Base-by-base conservation (phyloP, 2,888 invertebrate species). In the Polydrusus pterygomalis region DNA sequence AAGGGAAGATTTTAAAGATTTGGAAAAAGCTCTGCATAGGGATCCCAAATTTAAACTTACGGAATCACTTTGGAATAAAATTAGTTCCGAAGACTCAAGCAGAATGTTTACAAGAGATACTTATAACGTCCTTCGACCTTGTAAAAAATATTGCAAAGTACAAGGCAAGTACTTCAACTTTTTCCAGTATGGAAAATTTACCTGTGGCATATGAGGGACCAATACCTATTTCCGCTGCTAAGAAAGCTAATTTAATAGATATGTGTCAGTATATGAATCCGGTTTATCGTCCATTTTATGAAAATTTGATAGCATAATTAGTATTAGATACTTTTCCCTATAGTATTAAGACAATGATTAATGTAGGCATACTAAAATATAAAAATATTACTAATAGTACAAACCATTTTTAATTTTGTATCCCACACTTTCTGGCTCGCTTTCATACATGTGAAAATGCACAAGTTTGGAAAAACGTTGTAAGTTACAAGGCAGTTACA, bases 31-130 rank as follows among this genome's bases (percentile, higher is more conserved):
- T 43, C 34, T 64, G 7, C 43, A 40, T 17, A 64, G 18, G 43
- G 17, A 64, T 45, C 64, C 64, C 18, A 64, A 64, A 64, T 64
- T n/a, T 17, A 64, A 64, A 47, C 15, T 64, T 38, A 64, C 64
- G 10, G 18, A 43, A 45, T 34, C 17, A 64, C 30, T 64, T 15
- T 64, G 64, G 64, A 64, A 38, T 45, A 34, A 64, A 64, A 34
- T 64, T 10, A 38, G 64, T 45, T 25, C 63, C 38, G 43, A 63
- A 34, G 38, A 30, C 20, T 43, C 63, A 20, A 45, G 13, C 40
- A 63, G 43, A 34, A 40, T 63, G 38, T 34, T 34, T 38, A 64
- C n/a, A 64, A 43, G 64, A 47, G 40, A 45, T 0, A 20, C 64
- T 64, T 45, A 64, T 64, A 45, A 18, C 45, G 18, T 64, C 20